These are phyloP conservation scores for Atta cephalotes DNA, from an alignment of 1,140 invertebrate genomes.

Conservation along the genomic window DNA sequence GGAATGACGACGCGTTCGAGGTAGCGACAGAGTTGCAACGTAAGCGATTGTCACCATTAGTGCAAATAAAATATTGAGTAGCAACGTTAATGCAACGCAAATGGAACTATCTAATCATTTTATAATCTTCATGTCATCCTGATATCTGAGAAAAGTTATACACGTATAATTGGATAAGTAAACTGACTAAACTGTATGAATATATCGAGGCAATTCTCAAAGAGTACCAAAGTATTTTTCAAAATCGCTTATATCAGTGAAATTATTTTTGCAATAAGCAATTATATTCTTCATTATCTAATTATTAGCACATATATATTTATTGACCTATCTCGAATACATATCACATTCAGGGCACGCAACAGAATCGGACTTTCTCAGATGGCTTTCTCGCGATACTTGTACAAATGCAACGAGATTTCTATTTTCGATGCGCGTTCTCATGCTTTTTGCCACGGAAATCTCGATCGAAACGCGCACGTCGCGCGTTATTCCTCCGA, in stretches of 20 bases:
- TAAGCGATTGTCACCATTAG: constrained; percentile 50
- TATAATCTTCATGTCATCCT: background rate
- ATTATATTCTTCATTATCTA: background rate
- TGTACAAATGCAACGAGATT: constrained; percentile 17
- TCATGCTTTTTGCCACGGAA: background rate
- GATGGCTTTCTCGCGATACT: constrained; percentile 48
- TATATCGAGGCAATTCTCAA: background rate
- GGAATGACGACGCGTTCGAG: constrained; percentile 46
- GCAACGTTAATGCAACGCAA: constrained; percentile 20
- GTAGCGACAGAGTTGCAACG: constrained; percentile 30
- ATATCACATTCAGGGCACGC: constrained; percentile 31
- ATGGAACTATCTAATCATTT: constrained; percentile 7
- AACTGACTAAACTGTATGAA: background rate
- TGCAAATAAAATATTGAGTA: constrained; percentile 11
- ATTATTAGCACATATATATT: background rate
- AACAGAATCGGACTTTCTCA: constrained; percentile 25
- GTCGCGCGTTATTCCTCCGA: constrained; percentile 38
- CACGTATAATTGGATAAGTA: background rate
- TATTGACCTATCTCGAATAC: background rate
- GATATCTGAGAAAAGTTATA: background rate
- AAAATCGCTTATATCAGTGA: background rate
- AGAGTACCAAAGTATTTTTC: background rate
- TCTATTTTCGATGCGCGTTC: constrained; percentile 42
- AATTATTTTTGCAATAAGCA: too few relatives aligned
- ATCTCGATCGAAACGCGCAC: constrained; percentile 48